These are phyloP conservation scores for Cynopterus sphinx DNA, from an alignment of 2,797 vertebrate genomes.

Conservation along the genomic window DNA sequence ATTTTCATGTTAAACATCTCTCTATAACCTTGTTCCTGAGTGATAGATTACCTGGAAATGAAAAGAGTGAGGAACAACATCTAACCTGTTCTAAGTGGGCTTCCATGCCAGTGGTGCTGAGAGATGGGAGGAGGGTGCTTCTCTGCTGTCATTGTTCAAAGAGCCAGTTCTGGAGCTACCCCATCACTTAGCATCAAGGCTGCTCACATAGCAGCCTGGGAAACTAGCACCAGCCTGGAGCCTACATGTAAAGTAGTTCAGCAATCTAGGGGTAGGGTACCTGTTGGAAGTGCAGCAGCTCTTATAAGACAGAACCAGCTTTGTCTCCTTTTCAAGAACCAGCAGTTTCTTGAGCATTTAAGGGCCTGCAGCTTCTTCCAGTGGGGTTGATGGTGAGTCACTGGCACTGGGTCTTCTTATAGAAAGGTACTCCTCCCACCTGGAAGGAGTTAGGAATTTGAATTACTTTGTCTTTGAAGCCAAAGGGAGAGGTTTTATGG, in stretches of 20 bases:
- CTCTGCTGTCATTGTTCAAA: background rate
- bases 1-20: constrained; percentile 24
- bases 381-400: background rate
- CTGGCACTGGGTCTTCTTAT: background rate
- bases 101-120: background rate
- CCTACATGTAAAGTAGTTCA: background rate
- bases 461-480: background rate
- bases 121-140: background rate
- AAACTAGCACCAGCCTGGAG: background rate
- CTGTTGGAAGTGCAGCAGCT: background rate
- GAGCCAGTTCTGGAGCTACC: background rate
- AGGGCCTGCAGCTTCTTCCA: background rate
- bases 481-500: background rate
- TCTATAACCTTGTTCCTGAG: background rate
- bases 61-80: background rate
- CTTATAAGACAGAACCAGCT: background rate
- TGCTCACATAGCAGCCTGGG: background rate
- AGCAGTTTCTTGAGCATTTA: background rate
- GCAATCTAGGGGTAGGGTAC: too few species aligned
- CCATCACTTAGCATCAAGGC: background rate
- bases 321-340: background rate
- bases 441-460: background rate
- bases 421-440: background rate
- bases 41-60: background rate
- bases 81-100: background rate